phyloP scores from a whole-genome alignment of 2,888 invertebrate genomes.

The Rugalucina vietnamica region DNA sequence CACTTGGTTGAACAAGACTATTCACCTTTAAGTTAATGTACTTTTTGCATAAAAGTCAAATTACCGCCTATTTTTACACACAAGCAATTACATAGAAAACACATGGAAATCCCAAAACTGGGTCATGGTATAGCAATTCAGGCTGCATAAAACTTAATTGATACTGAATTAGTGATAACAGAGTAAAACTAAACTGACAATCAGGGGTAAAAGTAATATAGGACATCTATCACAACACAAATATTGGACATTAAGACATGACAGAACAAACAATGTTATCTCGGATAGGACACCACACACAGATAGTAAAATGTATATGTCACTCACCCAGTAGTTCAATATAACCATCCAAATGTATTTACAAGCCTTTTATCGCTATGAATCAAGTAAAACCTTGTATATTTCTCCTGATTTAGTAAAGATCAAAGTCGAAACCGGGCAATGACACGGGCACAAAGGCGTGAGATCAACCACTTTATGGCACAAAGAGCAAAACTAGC shows the following conservation, averaged over 20 bases:
- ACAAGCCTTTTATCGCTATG: conserved; percentile 6
- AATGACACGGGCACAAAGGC: not conserved
- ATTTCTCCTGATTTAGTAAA: not conserved
- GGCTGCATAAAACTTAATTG: no score
- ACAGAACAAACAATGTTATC: conserved; percentile 3
- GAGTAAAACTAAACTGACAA: not conserved
- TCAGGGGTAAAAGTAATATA: not conserved
- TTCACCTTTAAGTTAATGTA: no score
- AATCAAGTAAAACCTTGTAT: not conserved
- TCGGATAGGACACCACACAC: not conserved
- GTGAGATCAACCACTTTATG: not conserved
- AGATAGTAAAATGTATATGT: not conserved
- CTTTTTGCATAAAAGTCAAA: not conserved
- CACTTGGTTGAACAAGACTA: not conserved
- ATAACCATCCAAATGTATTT: conserved; percentile 8
- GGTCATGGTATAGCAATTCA: not conserved
- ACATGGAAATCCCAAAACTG: conserved; percentile 12
- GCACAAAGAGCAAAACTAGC: not conserved
- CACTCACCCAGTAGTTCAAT: conserved; percentile 1
- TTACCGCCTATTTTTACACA: not conserved
- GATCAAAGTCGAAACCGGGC: not conserved
- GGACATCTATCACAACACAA: not conserved
- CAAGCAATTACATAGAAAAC: not conserved
- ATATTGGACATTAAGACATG: not conserved
- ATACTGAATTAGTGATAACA: not conserved